Percentiles rank a stretch among this genome's conserved stretches.
Evolutionary conservation across 2,888 invertebrate species (phyloP).

Genomic region (Sphaerophoria rueppellii): DNA sequence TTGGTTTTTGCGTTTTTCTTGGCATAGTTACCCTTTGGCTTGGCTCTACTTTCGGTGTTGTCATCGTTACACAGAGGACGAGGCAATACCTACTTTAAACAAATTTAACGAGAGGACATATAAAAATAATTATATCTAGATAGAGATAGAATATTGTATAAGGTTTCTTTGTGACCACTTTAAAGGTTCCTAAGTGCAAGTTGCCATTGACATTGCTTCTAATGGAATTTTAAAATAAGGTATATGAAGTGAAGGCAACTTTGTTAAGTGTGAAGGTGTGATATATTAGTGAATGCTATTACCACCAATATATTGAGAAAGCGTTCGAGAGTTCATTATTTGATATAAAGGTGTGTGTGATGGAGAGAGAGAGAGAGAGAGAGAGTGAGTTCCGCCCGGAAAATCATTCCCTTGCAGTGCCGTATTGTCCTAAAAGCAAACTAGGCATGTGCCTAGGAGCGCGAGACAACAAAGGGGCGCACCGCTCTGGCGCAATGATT

Average conservation of each 20-base stretch:
- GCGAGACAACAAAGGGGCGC: too few species aligned
- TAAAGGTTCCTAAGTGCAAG: constrained; percentile 59
- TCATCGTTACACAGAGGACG: background rate
- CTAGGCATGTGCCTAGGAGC: too few species aligned
- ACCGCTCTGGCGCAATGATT: too few species aligned
- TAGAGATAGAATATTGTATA: background rate
- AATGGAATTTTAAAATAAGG: constrained; percentile 60
- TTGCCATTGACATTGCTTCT: constrained; percentile 62
- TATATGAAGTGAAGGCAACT: background rate
- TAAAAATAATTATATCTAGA: background rate
- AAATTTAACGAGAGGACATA: constrained; percentile 7
- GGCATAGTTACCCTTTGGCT: constrained; percentile 13
- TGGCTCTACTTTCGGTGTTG: background rate
- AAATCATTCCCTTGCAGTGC: too few species aligned
- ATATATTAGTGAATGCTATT: background rate
- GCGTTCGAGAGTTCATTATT: constrained; percentile 2
- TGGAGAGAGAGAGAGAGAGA: too few species aligned
- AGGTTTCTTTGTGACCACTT: constrained; percentile 57
- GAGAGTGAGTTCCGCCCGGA: too few species aligned
- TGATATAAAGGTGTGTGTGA: too few species aligned
- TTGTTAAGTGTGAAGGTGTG: background rate
- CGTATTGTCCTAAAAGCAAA: too few species aligned
- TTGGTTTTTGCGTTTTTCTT: background rate
- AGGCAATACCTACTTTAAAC: constrained; percentile 8
- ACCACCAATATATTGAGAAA: background rate